Base-by-base conservation (phyloP, 2,113 vertebrate species). In the Phaetusa simplex region DNA sequence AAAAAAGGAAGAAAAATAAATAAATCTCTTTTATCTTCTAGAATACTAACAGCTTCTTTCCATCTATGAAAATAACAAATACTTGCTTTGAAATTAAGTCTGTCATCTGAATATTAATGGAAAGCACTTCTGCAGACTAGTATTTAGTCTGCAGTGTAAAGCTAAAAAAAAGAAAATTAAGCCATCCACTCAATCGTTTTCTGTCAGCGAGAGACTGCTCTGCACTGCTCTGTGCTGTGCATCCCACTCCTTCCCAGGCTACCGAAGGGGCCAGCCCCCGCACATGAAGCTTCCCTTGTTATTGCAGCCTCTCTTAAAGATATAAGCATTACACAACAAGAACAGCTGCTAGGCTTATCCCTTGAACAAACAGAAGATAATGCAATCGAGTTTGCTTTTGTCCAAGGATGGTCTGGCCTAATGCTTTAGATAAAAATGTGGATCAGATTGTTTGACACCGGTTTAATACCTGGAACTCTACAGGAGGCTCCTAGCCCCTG, bases 351-450 rank as follows among this genome's bases (percentile, higher is more conserved):
- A 47, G 55, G 38, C 70, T 97, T 77, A 94, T 82, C 93, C 76
- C 89, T 83, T 94, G 77, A 97, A 85, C 79, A 96, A 94, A 97
- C 78, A 96, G 34, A 86, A 71, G 72, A 86, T 86, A 97, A 97
- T 73, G 45, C 88, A 96, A 78, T 27, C 91, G 95, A 90, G 36
- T 82, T 93, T 95, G 94, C 70, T 94, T 83, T 94, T 92, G 91
- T 80, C 42, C 89, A 80, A 91, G 82, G 80, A 96, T 96, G 81
- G 70, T 93, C 93, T 94, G 78, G 29, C 53, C 16, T 76, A 95
- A 82, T 81, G 64, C 59, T 95, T 97, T 69, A 95, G 27, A 85
- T 61, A 91, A 93, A 96, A 97, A 82, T 34, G 70, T 73, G 79
- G 58, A 88, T 94, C 73, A 82, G 76, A 73, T 19, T 62, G 22